Evolutionary conservation across 2,113 vertebrate genomes (phyloP).

Genomic region (Neogobius melanostomus): DNA sequence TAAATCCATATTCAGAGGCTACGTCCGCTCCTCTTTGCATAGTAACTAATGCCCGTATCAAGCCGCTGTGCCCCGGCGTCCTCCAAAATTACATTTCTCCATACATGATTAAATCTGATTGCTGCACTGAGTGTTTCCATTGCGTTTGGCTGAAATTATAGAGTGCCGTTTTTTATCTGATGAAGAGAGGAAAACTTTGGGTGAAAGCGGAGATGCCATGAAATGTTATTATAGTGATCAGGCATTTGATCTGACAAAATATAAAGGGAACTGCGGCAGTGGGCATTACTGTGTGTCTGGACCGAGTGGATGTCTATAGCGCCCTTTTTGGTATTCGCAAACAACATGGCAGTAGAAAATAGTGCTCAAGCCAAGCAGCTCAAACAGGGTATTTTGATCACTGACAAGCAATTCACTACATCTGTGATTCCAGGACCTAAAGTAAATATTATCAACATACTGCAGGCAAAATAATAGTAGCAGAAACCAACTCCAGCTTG

Average conservation of each 20-base stretch:
- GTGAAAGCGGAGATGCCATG: slow-evolving; percentile 72
- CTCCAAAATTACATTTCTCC: slow-evolving; percentile 76
- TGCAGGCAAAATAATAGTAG: not conserved
- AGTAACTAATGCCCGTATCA: slow-evolving; percentile 71
- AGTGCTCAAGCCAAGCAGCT: not conserved
- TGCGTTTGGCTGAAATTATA: slow-evolving; percentile 68
- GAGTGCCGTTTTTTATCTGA: slow-evolving; percentile 43
- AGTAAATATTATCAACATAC: not conserved
- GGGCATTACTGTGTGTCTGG: slow-evolving; percentile 23
- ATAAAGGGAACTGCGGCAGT: slow-evolving; percentile 54
- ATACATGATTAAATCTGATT: slow-evolving; percentile 78
- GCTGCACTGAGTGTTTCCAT: slow-evolving; percentile 67
- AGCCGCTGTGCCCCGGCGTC: slow-evolving; percentile 68
- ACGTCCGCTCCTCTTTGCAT: slow-evolving; percentile 69
- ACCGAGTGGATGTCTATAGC: slow-evolving; percentile 33
- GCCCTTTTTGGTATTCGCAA: not conserved
- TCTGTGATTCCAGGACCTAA: not conserved
- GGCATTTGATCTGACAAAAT: slow-evolving; percentile 66
- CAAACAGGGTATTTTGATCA: not conserved
- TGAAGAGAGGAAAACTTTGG: slow-evolving; percentile 46
- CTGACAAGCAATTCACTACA: not conserved
- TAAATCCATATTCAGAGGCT: slow-evolving; percentile 71
- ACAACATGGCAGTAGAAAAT: not conserved
- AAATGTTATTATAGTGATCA: slow-evolving; percentile 72
- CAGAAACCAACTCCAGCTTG: too few relatives aligned